These are phyloP conservation scores for Clupea harengus DNA, from an alignment of 2,113 vertebrate species.

Conservation along the genomic window DNA sequence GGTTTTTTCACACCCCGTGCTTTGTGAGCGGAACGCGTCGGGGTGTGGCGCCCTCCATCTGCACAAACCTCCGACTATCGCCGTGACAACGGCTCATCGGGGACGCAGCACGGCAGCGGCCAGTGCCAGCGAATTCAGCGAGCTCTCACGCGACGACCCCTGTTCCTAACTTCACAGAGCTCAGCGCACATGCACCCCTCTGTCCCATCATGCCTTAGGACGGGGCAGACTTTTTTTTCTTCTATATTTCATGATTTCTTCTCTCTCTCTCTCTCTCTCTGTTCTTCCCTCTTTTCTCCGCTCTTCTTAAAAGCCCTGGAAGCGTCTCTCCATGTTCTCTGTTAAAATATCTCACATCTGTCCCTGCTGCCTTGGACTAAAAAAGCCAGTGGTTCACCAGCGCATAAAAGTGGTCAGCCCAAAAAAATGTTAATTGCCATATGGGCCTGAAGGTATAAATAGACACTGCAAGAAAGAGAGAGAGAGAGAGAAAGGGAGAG, in stretches of 20 bases:
- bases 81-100: slow-evolving; percentile 20
- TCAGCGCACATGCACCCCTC: neutral
- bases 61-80: slow-evolving; percentile 22
- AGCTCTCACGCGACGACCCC: slow-evolving; percentile 15
- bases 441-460: slow-evolving; percentile 65
- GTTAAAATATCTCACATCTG: slow-evolving; percentile 70
- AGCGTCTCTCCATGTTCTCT: slow-evolving; percentile 63
- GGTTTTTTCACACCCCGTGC: slow-evolving; percentile 54
- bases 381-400: slow-evolving; percentile 62
- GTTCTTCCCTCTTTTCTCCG: neutral
- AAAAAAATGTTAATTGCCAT: slow-evolving; percentile 68
- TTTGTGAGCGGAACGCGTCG: slow-evolving; percentile 58
- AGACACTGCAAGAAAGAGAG: slow-evolving; percentile 45
- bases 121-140: slow-evolving; percentile 12
- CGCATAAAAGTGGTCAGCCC: slow-evolving; percentile 69
- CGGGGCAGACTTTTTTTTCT: neutral
- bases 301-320: slow-evolving; percentile 23
- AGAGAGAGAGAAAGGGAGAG: neutral
- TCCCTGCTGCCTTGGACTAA: slow-evolving; percentile 51
- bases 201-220: neutral
- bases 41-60: slow-evolving; percentile 58
- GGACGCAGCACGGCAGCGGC: neutral
- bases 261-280: neutral
- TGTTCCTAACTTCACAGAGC: neutral
- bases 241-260: neutral